Percentiles rank a stretch among this genome's conserved stretches.
Evolutionary conservation across 2,113 vertebrate genomes (phyloP).

Genomic region (Tragelaphus strepsiceros): DNA sequence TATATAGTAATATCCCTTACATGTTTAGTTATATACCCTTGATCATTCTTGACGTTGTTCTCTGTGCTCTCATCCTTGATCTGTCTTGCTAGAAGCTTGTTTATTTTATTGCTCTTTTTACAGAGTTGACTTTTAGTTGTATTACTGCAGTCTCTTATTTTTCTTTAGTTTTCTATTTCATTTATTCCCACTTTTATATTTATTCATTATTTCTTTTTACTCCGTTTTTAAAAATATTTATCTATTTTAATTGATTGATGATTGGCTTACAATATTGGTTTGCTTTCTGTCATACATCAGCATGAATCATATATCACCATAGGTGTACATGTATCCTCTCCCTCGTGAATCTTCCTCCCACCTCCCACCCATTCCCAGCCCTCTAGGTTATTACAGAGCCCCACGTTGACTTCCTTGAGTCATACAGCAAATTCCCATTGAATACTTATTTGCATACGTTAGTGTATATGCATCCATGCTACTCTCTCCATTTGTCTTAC

Average conservation of each 20-base stretch:
- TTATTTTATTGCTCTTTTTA: constrained; percentile 22
- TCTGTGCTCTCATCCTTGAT: not conserved
- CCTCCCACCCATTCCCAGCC: not conserved
- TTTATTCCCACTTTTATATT: constrained; percentile 30
- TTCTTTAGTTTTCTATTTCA: constrained; percentile 25
- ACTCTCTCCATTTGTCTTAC: not conserved
- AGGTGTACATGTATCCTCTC: not conserved
- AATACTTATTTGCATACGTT: not conserved
- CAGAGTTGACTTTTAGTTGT: constrained; percentile 6
- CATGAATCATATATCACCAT: too few species aligned
- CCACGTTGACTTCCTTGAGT: not conserved
- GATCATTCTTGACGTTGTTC: not conserved
- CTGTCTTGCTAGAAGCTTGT: not conserved
- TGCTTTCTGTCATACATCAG: too few species aligned
- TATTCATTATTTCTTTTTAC: not conserved
- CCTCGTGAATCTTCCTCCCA: not conserved
- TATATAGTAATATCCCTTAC: not conserved
- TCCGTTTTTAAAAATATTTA: not conserved
- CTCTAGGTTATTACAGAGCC: not conserved
- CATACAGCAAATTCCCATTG: not conserved
- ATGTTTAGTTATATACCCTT: not conserved
- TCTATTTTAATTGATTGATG: too few species aligned
- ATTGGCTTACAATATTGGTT: too few species aligned
- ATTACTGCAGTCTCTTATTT: not conserved
- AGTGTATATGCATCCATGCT: not conserved